phyloP scores from a whole-genome alignment of 2,888 invertebrate genomes.

The Mythimna vitellina region DNA sequence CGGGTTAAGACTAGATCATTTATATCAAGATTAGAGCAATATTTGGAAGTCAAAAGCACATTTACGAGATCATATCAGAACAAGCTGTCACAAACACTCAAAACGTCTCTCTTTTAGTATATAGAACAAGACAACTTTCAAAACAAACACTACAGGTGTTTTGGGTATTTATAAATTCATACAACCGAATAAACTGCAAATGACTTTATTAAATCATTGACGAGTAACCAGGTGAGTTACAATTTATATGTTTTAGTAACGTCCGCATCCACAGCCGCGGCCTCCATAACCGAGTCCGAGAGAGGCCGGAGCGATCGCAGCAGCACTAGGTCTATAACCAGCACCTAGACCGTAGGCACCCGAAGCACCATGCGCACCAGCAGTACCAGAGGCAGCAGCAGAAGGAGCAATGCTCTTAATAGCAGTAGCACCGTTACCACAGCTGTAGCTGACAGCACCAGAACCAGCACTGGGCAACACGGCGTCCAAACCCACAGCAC shows the following conservation, averaged over 20 bases:
- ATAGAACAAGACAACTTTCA: no score
- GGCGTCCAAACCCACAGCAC: no score
- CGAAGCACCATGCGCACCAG: conserved; percentile 6
- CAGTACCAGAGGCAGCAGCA: conserved; percentile 26
- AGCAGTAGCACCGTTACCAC: conserved; percentile 46
- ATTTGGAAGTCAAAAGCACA: no score
- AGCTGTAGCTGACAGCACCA: no score
- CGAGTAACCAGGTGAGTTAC: no score
- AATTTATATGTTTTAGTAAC: no score
- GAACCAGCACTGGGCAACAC: no score
- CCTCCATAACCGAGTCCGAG: conserved; percentile 8
- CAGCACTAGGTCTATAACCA: conserved; percentile 11
- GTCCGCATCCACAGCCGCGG: conserved; percentile 25
- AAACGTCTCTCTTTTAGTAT: no score
- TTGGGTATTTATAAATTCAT: background rate
- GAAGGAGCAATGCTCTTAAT: conserved; percentile 29
- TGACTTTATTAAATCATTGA: background rate
- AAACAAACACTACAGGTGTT: background rate
- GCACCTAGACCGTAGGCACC: conserved; percentile 19
- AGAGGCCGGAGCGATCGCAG: conserved; percentile 14
- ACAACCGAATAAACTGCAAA: background rate
- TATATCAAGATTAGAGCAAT: no score
- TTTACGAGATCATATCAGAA: no score
- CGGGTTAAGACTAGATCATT: no score
- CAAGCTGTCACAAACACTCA: no score